A percentile compares a stretch with the other conserved stretches of the same genome.
phyloP scores from a whole-genome alignment of 2,888 invertebrate genomes.

The Dermolepida albohirtum region DNA sequence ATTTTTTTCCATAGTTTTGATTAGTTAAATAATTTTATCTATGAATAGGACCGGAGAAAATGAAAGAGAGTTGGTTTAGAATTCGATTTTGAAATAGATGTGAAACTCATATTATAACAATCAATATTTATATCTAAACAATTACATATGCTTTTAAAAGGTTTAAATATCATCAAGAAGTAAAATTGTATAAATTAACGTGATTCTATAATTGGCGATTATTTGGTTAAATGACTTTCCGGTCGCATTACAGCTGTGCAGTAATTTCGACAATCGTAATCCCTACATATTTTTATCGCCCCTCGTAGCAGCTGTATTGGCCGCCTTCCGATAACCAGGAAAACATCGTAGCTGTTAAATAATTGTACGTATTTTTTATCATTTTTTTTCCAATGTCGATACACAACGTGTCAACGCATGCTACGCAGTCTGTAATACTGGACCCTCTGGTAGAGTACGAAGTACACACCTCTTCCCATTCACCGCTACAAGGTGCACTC shows the following conservation, averaged over 20 bases:
- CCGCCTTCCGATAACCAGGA: constrained; percentile 45
- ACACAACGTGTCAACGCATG: not conserved
- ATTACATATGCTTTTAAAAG: too few relatives aligned
- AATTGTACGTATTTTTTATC: constrained; percentile 9
- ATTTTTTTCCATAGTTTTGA: too few relatives aligned
- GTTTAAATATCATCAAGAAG: too few relatives aligned
- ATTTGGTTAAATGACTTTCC: constrained; percentile 44
- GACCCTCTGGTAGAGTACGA: not conserved
- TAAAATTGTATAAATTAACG: too few relatives aligned
- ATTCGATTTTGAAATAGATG: too few relatives aligned
- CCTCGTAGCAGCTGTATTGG: constrained; percentile 48
- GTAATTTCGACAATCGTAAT: constrained; percentile 45
- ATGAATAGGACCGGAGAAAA: too few relatives aligned
- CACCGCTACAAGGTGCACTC: constrained; percentile 12
- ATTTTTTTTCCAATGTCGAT: too few relatives aligned
- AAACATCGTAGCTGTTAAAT: constrained; percentile 46
- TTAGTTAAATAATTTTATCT: too few relatives aligned
- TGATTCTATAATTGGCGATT: constrained; percentile 46
- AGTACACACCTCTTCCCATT: not conserved
- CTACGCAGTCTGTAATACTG: constrained; percentile 42
- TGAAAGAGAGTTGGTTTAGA: too few relatives aligned
- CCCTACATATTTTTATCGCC: constrained; percentile 46
- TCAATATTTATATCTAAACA: too few relatives aligned
- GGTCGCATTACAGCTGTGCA: constrained; percentile 44
- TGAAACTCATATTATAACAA: too few relatives aligned